Evolutionary conservation across 2,888 invertebrate species (phyloP), one percentile per base, ranked within the genome.

Genomic region (Platycheirus rosarum): DNA sequence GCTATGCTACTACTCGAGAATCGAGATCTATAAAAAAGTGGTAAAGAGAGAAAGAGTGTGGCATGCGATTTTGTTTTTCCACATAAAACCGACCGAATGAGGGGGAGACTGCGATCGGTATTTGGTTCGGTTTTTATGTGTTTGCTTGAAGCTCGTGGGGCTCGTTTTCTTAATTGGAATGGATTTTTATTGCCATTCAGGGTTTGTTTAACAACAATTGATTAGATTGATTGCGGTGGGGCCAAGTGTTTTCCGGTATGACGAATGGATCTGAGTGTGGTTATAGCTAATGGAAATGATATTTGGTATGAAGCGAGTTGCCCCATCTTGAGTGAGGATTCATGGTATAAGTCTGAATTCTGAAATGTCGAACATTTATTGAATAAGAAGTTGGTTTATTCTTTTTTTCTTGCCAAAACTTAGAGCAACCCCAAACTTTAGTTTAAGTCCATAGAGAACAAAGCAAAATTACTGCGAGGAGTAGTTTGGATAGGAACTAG

Each of bases 151-250:
- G 66, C 65, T 60, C 46, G 46, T 70, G 65, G 49, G 65, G 42
- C 55, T 76, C 40, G 70, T 70, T 57, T 55, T 63, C 77, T 71
- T 71, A 77, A 77, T 71, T 77, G 71, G 71, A 71, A 77, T 77
- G 63, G 71, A 77, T 69, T 76, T 46, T 65, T 60, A 29, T 57
- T 60, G 78, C 60, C 46, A 51, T 80, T 70, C 23, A 69, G 79
- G 55, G 79, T 75, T 74, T 79, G 79, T 79, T 79, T 75, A 75
- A 79, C 75, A 79, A 75, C 79, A 75, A 69, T 79, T 79, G 75
- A 79, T 79, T 69, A 69, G 75, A 63, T 65, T 69, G 57, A 69
- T 63, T 75, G 79, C 57, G 79, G 68, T 55, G 55, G 37, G 48
- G 49, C 14, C 37, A 14, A 40, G 42, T 40, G 48, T 74, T 63